Conservation (phyloP, 2,888 invertebrate genomes). For the Protophormia terraenovae region DNA sequence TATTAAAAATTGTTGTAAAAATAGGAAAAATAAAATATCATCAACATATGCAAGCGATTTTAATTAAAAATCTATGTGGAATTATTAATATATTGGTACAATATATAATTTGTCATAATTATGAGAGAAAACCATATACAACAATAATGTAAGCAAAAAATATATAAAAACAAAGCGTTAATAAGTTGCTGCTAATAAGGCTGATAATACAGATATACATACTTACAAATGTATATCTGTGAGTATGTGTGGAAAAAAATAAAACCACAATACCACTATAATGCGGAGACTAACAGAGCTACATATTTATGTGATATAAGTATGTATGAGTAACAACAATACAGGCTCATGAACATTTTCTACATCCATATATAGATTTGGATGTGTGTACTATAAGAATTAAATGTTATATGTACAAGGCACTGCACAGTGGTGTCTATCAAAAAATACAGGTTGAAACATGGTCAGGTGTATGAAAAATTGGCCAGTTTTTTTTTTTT, state of each 20-base stretch:
- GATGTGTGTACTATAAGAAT: no score
- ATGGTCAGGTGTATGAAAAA: no score
- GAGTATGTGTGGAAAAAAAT: no score
- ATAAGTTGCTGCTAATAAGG: conserved; percentile 46
- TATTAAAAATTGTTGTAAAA: background rate
- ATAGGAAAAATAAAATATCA: background rate
- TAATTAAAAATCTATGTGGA: conserved; percentile 46
- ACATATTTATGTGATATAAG: background rate
- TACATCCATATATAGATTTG: no score
- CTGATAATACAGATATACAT: conserved; percentile 14
- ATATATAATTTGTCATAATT: conserved; percentile 25
- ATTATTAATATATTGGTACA: conserved; percentile 33
- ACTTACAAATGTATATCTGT: no score
- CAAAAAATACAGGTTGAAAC: no score
- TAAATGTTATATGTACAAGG: no score
- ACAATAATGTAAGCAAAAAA: background rate
- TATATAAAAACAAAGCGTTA: background rate
- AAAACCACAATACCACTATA: conserved; percentile 4
- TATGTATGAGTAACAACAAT: background rate
- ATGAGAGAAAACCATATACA: background rate
- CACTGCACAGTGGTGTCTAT: no score
- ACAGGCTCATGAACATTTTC: background rate
- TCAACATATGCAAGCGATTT: background rate
- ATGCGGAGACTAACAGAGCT: background rate
- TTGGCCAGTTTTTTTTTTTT: no score